Conservation (phyloP, 1,140 invertebrate genomes). For the Brachionus asplanchnoidis region DNA sequence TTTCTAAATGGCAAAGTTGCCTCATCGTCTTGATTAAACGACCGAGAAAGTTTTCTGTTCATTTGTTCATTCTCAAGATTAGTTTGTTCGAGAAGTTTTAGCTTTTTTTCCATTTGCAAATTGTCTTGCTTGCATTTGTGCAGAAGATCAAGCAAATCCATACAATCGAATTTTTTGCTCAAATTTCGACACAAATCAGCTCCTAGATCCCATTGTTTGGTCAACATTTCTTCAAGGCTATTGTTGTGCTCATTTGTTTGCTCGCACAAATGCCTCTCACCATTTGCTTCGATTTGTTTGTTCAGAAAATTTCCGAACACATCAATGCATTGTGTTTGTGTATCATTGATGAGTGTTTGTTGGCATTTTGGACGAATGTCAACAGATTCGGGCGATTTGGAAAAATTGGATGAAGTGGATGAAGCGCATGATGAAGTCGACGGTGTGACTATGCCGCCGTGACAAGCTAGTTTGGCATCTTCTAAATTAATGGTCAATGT, state of each 20-base stretch:
- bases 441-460: background rate
- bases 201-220: constrained; percentile 19
- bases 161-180: background rate
- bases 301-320: background rate
- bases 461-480: background rate
- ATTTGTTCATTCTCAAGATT: background rate
- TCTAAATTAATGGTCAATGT: background rate
- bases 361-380: background rate
- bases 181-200: background rate
- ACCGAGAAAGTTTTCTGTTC: background rate
- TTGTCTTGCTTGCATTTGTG: constrained; percentile 26
- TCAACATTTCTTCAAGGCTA: background rate
- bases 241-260: background rate
- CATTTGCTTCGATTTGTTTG: background rate
- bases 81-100: background rate
- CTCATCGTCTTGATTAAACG: background rate
- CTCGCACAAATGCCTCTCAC: background rate
- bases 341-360: background rate
- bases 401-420: background rate
- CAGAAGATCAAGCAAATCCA: background rate
- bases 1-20: background rate
- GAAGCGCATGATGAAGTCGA: background rate
- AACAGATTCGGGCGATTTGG: background rate
- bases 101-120: background rate
- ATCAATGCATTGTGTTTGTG: background rate